These are phyloP conservation scores for Meloidogyne hapla DNA, from an alignment of 1,140 invertebrate species.

Conservation along the genomic window DNA sequence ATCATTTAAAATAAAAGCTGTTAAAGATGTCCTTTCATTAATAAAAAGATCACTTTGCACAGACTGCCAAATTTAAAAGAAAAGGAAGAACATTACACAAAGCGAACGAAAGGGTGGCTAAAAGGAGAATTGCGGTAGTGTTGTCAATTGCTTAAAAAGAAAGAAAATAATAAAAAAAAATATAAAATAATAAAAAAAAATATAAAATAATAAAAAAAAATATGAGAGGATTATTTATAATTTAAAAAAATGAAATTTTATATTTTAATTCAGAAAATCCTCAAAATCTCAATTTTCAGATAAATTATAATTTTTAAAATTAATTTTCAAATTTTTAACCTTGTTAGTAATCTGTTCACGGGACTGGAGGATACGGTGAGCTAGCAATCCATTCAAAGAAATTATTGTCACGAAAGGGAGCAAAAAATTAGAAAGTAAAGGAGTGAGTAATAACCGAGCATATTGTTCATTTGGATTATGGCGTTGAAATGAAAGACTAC, in stretches of 20 bases:
- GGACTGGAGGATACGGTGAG: constrained; percentile 47
- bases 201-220: too few species aligned
- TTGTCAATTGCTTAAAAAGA: constrained; percentile 52
- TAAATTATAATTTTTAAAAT: too few species aligned
- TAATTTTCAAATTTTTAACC: constrained; percentile 23
- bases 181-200: too few species aligned
- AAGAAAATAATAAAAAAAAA: too few species aligned
- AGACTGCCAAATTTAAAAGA: constrained; percentile 55
- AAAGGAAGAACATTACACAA: constrained; percentile 58
- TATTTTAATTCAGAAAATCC: too few species aligned
- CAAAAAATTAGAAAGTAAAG: constrained; percentile 58
- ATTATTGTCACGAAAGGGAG: constrained; percentile 55
- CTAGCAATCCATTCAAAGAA: constrained; percentile 54
- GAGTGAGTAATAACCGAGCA: constrained; percentile 57
- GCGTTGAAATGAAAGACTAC: constrained; percentile 43
- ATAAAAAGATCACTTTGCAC: constrained; percentile 53
- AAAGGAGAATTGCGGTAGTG: constrained; percentile 56
- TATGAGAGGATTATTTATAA: too few species aligned
- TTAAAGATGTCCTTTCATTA: constrained; percentile 45
- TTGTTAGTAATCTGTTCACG: constrained; percentile 50
- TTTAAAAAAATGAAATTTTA: too few species aligned
- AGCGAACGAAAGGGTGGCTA: constrained; percentile 59
- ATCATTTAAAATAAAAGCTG: constrained; percentile 58
- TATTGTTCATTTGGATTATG: constrained; percentile 45
- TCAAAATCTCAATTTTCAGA: too few species aligned